Conservation (phyloP, 2,113 vertebrate species). For the Equus przewalskii region DNA sequence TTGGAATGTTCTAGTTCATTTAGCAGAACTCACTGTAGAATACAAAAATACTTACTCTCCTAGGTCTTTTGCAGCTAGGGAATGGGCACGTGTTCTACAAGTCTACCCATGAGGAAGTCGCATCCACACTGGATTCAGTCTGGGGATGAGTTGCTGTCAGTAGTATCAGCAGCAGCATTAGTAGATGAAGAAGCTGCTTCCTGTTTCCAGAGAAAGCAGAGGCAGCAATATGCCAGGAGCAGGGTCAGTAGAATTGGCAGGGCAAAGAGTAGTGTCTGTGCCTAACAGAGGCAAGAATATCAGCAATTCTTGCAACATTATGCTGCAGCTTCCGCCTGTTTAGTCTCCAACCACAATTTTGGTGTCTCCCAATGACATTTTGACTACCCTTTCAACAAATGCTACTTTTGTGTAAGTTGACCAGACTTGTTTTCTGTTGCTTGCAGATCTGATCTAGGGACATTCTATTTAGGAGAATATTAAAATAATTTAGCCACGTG, state of each 20-base stretch:
- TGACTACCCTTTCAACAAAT: background rate
- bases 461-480: background rate
- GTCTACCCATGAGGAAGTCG: background rate
- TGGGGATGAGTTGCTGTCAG: background rate
- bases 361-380: background rate
- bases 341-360: background rate
- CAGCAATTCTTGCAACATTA: background rate
- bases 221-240: background rate
- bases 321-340: background rate
- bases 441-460: background rate
- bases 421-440: background rate
- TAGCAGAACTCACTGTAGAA: background rate
- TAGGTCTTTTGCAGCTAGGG: background rate
- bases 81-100: background rate
- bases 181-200: background rate
- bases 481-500: slow-evolving; percentile 25
- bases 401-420: background rate
- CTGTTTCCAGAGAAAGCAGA: background rate
- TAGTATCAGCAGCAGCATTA: background rate
- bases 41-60: background rate
- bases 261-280: background rate
- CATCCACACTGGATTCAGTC: background rate
- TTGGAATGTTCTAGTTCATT: background rate
- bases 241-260: background rate
- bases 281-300: background rate